Percentiles rank a stretch among this genome's conserved stretches.
These are phyloP conservation scores for Zelleria hepariella DNA, from an alignment of 2,888 invertebrate genomes.

Conservation along the genomic window DNA sequence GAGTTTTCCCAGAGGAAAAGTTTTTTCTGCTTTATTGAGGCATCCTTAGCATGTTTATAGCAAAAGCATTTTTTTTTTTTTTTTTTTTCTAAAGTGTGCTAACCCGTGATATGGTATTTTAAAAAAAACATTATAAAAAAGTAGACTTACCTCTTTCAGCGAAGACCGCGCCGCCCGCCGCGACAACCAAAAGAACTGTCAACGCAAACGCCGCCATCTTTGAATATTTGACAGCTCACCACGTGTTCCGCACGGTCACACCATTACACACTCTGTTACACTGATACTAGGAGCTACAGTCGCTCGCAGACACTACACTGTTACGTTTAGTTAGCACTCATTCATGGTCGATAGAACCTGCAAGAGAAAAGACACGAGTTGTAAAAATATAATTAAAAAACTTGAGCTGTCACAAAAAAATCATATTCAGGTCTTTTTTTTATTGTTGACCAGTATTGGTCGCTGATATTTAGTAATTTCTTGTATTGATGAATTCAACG, in stretches of 20 bases:
- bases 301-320: neutral
- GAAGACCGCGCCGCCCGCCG: neutral
- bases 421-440: neutral
- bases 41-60: too few species aligned
- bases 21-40: neutral
- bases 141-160: neutral
- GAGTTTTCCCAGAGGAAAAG: neutral
- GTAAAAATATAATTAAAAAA: neutral
- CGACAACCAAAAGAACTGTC: conserved; percentile 1
- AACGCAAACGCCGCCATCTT: conserved; percentile 1
- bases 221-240: neutral
- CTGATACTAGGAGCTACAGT: neutral
- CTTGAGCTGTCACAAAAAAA: neutral
- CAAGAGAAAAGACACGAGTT: neutral
- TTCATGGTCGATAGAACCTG: neutral
- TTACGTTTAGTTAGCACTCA: neutral
- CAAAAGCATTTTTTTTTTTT: too few species aligned
- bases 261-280: neutral
- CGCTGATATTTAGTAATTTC: too few species aligned
- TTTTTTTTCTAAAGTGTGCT: too few species aligned
- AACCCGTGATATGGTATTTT: too few species aligned
- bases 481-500: too few species aligned
- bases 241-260: neutral
- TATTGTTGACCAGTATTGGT: too few species aligned
- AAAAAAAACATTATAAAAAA: neutral